Percentiles rank a stretch among this genome's conserved stretches.
These are phyloP conservation scores for Ameiurus melas DNA, from an alignment of 2,113 vertebrate genomes.

Conservation along the genomic window DNA sequence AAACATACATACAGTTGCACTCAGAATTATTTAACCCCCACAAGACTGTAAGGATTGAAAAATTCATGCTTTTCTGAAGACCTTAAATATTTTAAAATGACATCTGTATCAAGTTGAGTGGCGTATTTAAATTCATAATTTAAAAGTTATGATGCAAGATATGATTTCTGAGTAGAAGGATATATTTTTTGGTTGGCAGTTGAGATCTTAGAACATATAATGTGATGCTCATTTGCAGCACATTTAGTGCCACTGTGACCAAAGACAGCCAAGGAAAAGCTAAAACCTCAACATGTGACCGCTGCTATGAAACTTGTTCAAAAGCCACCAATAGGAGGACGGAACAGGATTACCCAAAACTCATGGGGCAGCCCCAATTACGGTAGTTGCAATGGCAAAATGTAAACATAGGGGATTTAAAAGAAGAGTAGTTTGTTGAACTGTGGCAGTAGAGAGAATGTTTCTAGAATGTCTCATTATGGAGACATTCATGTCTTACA, in stretches of 20 bases:
- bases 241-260: neutral
- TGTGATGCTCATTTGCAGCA: neutral
- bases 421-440: neutral
- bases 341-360: neutral
- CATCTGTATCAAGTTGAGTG: neutral
- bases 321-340: neutral
- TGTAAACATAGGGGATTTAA: neutral
- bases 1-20: neutral
- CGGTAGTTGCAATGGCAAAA: neutral
- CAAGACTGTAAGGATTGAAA: neutral
- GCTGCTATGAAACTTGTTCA: neutral
- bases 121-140: neutral
- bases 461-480: too few species aligned
- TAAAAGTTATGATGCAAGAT: neutral
- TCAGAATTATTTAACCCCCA: neutral
- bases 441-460: too few species aligned
- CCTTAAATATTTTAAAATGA: neutral
- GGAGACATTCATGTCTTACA: too few species aligned
- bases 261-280: neutral
- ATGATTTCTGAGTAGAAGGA: neutral
- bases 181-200: neutral
- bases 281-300: neutral
- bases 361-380: neutral
- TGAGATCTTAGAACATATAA: too few species aligned
- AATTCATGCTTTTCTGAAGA: neutral